A percentile compares a stretch with the other conserved stretches of the same genome.
These are phyloP conservation scores for Dipodomys stephensi DNA, from an alignment of 2,113 vertebrate species.

Conservation along the genomic window DNA sequence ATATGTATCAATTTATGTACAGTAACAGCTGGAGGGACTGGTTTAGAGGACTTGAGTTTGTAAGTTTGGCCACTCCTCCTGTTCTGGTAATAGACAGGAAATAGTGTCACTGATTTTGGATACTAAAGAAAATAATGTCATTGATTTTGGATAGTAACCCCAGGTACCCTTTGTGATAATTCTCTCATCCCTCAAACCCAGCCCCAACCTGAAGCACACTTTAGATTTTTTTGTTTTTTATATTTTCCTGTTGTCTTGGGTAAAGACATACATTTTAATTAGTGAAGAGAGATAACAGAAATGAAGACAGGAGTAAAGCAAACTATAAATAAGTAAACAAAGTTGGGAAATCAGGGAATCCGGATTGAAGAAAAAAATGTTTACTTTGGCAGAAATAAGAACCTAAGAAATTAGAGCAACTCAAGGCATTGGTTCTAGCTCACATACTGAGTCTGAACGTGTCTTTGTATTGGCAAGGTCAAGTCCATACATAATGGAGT, in stretches of 20 bases:
- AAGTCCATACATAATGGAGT: neutral
- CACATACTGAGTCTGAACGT: too few species aligned
- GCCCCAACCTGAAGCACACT: neutral
- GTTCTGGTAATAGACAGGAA: neutral
- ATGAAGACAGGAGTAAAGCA: constrained; percentile 20
- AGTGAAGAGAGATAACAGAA: neutral
- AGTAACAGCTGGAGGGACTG: neutral
- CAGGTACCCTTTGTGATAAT: neutral
- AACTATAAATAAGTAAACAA: constrained; percentile 5
- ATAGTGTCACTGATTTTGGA: neutral
- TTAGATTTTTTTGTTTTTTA: neutral
- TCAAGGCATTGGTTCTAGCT: too few species aligned
- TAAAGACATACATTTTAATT: too few species aligned
- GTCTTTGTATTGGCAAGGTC: neutral
- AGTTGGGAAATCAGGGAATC: neutral
- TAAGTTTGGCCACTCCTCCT: neutral
- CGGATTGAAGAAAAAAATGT: too few species aligned
- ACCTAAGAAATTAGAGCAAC: too few species aligned
- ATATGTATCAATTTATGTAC: neutral
- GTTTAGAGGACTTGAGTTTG: neutral
- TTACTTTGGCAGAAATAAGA: too few species aligned
- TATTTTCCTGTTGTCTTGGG: too few species aligned
- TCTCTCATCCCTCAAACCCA: neutral
- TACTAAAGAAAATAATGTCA: neutral
- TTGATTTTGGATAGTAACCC: neutral